These are phyloP conservation scores for Mormyrops boulengeri DNA, from an alignment of 2,797 vertebrate species.

Conservation along the genomic window DNA sequence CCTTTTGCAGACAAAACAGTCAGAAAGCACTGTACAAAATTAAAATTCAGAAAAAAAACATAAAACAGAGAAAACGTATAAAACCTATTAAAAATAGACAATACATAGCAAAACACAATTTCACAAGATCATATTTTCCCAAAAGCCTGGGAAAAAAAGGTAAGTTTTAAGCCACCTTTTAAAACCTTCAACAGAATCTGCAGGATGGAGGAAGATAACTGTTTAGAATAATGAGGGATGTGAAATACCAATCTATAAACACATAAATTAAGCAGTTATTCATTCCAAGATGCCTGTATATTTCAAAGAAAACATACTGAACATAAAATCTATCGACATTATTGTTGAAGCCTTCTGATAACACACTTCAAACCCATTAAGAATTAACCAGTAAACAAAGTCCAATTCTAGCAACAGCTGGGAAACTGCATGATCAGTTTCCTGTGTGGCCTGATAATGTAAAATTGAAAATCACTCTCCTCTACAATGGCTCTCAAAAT, in stretches of 20 bases:
- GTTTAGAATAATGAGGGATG: constrained; percentile 19
- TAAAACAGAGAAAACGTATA: not conserved
- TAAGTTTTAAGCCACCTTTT: not conserved
- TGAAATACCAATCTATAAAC: constrained; percentile 21
- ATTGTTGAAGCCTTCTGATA: not conserved
- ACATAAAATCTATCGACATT: not conserved
- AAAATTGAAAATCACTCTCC: not conserved
- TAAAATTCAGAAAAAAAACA: not conserved
- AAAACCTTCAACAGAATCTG: not conserved
- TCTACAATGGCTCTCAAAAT: not conserved
- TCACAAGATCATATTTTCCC: not conserved
- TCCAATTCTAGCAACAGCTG: not conserved
- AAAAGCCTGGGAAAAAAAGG: not conserved
- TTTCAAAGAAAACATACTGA: not conserved
- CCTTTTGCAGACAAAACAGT: not conserved
- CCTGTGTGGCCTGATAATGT: not conserved
- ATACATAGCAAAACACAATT: not conserved
- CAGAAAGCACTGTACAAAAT: not conserved
- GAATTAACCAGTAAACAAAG: not conserved
- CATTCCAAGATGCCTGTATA: not conserved
- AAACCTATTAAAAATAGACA: not conserved
- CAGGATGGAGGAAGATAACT: not conserved
- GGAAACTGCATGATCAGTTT: not conserved
- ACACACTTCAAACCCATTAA: not conserved
- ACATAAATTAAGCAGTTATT: constrained; percentile 1